phyloP scores from a whole-genome alignment of 2,888 invertebrate genomes.

The Nemotelus pantherinus region DNA sequence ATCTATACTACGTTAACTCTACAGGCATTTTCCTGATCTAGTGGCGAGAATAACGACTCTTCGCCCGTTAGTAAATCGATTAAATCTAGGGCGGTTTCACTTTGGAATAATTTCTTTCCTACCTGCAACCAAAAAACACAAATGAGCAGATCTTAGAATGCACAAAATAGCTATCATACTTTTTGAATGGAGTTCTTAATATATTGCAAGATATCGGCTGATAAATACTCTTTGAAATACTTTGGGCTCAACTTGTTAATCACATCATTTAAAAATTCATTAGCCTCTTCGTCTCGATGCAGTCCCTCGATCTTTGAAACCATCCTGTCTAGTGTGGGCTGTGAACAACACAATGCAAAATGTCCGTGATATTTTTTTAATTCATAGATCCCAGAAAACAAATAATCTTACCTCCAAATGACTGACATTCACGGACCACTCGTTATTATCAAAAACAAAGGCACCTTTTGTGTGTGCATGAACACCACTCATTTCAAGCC shows the following conservation, averaged over 20 bases:
- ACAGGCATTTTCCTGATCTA: conserved; percentile 7
- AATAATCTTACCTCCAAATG: neutral
- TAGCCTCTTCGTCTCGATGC: neutral
- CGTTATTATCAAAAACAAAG: conserved; percentile 3
- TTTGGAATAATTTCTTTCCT: neutral
- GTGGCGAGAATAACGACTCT: conserved; percentile 7
- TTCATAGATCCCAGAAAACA: neutral
- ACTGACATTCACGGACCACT: neutral
- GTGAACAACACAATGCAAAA: neutral
- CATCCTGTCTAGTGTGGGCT: neutral
- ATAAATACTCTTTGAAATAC: neutral
- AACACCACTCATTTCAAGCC: neutral
- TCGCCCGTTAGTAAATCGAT: conserved; percentile 11
- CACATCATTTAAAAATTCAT: conserved; percentile 16
- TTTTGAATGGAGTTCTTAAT: neutral
- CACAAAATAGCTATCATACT: neutral
- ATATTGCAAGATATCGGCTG: neutral
- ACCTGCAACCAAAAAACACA: neutral
- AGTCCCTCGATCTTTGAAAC: neutral
- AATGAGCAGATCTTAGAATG: neutral
- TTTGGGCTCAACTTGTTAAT: conserved; percentile 3
- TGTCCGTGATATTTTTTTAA: neutral
- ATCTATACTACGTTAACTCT: neutral
- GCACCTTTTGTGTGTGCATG: neutral
- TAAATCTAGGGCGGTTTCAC: conserved; percentile 11